Conservation (phyloP, 2,797 vertebrate genomes). For the Macropus fuliginosus region DNA sequence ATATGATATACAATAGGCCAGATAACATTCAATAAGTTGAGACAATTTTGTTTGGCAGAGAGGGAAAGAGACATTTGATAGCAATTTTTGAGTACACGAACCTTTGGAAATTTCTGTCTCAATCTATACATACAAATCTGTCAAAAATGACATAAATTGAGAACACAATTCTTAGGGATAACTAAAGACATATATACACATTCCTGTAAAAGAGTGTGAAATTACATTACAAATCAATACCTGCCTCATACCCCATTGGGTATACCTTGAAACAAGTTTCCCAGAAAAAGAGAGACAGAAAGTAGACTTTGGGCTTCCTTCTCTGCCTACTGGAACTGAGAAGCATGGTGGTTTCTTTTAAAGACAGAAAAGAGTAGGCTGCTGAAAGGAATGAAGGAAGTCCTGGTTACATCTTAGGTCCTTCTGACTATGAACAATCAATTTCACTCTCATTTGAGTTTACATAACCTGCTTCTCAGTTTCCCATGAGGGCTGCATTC, state of each 20-base stretch:
- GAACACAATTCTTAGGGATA: neutral
- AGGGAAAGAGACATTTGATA: neutral
- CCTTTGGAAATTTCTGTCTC: neutral
- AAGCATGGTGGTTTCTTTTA: neutral
- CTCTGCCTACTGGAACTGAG: neutral
- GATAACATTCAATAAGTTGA: neutral
- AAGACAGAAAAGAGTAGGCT: neutral
- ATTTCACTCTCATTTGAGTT: neutral
- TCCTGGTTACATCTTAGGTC: neutral
- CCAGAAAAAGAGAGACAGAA: neutral
- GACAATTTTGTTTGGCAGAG: neutral
- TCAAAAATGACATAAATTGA: neutral
- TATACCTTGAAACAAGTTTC: neutral
- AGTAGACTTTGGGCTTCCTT: no score
- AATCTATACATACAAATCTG: neutral
- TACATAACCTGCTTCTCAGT: neutral
- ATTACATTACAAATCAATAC: neutral
- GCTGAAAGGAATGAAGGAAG: neutral
- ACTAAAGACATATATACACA: neutral
- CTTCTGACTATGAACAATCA: neutral
- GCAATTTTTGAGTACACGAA: neutral
- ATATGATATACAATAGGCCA: neutral
- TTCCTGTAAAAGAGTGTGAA: neutral
- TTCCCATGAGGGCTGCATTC: neutral
- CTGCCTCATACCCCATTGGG: neutral